A percentile compares a stretch with the other conserved stretches of the same genome.
These are phyloP conservation scores for Beroe forskalii DNA, from an alignment of 37 sponge, comb jelly and placozoan genomes.

Conservation along the genomic window DNA sequence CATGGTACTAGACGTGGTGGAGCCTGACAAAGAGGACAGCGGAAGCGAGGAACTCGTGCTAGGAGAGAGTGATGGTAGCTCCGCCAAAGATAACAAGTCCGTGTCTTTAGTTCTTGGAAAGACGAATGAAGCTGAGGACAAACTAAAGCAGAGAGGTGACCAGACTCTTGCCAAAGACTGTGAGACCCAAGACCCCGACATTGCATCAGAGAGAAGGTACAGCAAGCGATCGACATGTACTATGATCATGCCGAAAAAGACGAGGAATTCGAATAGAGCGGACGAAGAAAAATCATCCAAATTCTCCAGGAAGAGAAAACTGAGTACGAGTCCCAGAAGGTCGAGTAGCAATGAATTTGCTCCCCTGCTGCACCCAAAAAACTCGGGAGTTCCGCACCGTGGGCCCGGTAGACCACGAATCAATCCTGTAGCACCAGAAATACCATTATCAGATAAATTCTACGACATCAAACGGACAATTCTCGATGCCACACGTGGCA, in stretches of 20 bases:
- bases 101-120: background rate
- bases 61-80: background rate
- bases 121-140: background rate
- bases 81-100: background rate
- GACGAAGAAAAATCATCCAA: too few species aligned
- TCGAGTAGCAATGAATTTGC: too few species aligned
- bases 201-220: background rate
- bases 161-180: too few species aligned
- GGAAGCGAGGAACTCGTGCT: background rate
- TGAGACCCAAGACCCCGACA: background rate
- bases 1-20: background rate
- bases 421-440: background rate
- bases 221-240: background rate
- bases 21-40: background rate
- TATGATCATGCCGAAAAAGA: background rate
- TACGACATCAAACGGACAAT: constrained; percentile 34
- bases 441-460: background rate
- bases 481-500: background rate
- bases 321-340: background rate
- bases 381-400: background rate
- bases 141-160: background rate
- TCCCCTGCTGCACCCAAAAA: too few species aligned
- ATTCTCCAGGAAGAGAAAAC: background rate
- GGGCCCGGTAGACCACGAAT: background rate
- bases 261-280: background rate